A percentile compares a stretch with the other conserved stretches of the same genome.
These are phyloP conservation scores for Saimiri boliviensis DNA, from an alignment of 2,113 vertebrate genomes.

Conservation along the genomic window DNA sequence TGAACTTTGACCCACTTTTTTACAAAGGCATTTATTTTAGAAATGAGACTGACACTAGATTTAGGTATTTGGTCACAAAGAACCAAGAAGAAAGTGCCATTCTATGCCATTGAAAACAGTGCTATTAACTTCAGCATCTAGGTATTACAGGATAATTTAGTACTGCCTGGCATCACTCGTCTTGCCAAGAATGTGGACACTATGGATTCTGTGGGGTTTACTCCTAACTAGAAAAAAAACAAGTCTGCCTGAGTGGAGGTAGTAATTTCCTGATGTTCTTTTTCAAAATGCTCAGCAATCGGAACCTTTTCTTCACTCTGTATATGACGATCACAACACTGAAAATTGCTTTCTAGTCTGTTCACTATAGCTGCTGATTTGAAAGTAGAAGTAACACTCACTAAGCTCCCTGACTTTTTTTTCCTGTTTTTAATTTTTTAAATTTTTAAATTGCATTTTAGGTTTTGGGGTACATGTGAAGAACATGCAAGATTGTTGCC, in stretches of 20 bases:
- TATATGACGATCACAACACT: neutral
- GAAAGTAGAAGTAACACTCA: neutral
- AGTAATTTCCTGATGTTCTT: neutral
- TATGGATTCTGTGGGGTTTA: conserved; percentile 19
- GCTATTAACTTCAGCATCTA: neutral
- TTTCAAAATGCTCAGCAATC: neutral
- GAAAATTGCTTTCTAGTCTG: neutral
- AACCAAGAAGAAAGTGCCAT: neutral
- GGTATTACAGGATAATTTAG: neutral
- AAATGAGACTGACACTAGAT: neutral
- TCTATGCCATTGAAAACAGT: neutral
- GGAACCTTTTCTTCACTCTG: neutral
- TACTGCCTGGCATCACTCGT: neutral
- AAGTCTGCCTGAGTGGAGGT: neutral
- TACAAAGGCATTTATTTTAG: conserved; percentile 32
- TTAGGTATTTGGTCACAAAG: neutral
- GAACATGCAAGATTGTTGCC: too few species aligned
- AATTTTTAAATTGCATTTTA: too few species aligned
- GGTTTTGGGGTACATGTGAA: too few species aligned
- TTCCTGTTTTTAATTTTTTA: too few species aligned
- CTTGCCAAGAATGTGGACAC: conserved; percentile 7
- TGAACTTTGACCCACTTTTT: neutral
- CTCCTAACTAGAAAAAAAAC: neutral
- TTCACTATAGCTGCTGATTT: neutral
- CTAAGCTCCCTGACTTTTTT: neutral